Evolutionary conservation across 2,113 vertebrate species (phyloP).

Genomic region (Neodon shergylaensis): DNA sequence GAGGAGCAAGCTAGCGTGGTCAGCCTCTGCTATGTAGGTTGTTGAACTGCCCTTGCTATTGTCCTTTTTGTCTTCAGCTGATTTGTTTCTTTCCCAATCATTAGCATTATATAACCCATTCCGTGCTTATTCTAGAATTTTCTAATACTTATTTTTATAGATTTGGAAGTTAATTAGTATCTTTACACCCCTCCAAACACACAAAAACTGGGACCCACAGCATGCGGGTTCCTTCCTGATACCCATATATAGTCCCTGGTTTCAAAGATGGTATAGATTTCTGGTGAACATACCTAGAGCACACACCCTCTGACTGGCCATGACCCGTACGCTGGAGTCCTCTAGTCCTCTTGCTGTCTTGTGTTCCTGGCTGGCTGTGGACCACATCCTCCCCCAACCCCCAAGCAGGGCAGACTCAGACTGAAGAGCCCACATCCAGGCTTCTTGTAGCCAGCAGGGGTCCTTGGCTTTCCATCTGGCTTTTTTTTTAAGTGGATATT

Average conservation of each 20-base stretch:
- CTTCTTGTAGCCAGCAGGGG: neutral
- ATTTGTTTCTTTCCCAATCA: neutral
- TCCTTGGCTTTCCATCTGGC: slow-evolving; percentile 49
- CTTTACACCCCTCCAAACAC: neutral
- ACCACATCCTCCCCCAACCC: neutral
- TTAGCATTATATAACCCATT: neutral
- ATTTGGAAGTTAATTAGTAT: neutral
- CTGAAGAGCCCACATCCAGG: neutral
- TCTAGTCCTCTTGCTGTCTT: no score
- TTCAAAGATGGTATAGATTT: neutral
- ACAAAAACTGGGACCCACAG: neutral
- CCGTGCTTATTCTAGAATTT: neutral
- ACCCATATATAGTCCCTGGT: rapidly evolving
- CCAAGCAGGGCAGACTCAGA: rapidly evolving
- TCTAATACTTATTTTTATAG: neutral
- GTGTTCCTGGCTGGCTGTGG: neutral
- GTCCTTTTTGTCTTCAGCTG: neutral
- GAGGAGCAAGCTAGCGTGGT: neutral
- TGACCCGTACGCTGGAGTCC: neutral
- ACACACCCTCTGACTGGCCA: neutral
- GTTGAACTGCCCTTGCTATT: neutral
- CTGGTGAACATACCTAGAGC: no score
- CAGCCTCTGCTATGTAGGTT: no score
- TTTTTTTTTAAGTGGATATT: slow-evolving; percentile 60
- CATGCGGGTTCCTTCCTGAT: neutral